Percentiles rank a stretch among this genome's conserved stretches.
These are phyloP conservation scores for Oryzias curvinotus DNA, from an alignment of 2,113 vertebrate species.

Conservation along the genomic window DNA sequence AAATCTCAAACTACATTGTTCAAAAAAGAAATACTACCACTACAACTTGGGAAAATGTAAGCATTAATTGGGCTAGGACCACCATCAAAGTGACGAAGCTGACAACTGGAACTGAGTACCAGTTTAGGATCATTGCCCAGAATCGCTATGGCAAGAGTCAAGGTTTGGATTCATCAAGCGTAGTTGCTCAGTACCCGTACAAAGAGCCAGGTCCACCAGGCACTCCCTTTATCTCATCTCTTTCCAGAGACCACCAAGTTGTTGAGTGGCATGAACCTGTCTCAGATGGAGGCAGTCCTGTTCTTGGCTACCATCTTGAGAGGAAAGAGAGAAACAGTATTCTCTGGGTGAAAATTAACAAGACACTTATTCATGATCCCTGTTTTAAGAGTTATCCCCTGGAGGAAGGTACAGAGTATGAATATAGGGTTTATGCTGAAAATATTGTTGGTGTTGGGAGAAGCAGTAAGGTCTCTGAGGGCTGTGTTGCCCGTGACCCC, in stretches of 20 bases:
- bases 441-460: conserved; percentile 96
- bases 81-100: conserved; percentile 89
- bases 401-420: conserved; percentile 95
- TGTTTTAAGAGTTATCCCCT: conserved; percentile 89
- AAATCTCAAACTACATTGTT: conserved; percentile 96
- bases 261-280: conserved; percentile 97
- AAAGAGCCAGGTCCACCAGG: conserved; percentile 96
- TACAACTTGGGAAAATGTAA: conserved; percentile 91
- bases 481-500: conserved; percentile 91
- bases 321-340: conserved; percentile 98
- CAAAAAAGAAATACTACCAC: conserved; percentile 95
- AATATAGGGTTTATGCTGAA: conserved; percentile 94
- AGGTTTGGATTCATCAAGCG: conserved; percentile 85
- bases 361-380: conserved; percentile 90
- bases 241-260: conserved; percentile 90
- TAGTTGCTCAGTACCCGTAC: conserved; percentile 94
- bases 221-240: conserved; percentile 87
- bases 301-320: conserved; percentile 96
- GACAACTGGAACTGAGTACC: conserved; percentile 95
- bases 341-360: conserved; percentile 95
- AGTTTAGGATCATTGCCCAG: conserved; percentile 97
- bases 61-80: conserved; percentile 88
- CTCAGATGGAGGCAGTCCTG: conserved; percentile 88
- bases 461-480: conserved; percentile 95
- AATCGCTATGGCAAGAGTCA: conserved; percentile 96